phyloP scores from a whole-genome alignment of 2,888 invertebrate species.

The Meganola albula region DNA sequence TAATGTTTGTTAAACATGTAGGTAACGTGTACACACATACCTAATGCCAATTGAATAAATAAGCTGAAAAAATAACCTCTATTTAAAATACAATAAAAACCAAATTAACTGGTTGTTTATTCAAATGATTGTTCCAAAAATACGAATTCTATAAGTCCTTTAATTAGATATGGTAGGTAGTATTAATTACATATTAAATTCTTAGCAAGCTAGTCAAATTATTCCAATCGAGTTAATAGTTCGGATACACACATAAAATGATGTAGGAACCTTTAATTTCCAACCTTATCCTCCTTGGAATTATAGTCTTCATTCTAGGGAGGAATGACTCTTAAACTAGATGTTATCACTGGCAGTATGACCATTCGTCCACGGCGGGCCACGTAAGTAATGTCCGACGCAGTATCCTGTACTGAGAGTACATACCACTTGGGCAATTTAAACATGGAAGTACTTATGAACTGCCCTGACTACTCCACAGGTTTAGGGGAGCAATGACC shows the following conservation, averaged over 20 bases:
- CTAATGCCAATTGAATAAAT: too few relatives aligned
- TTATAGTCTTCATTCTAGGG: conserved; percentile 31
- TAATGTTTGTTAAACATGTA: too few relatives aligned
- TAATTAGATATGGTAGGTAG: too few relatives aligned
- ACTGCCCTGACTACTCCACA: conserved; percentile 72
- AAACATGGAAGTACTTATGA: conserved; percentile 71
- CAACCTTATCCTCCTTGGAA: conserved; percentile 24
- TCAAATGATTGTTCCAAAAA: too few relatives aligned
- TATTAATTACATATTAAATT: too few relatives aligned
- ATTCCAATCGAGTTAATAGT: too few relatives aligned
- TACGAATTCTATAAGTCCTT: too few relatives aligned
- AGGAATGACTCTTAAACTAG: conserved; percentile 42
- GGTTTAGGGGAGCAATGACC: conserved; percentile 78
- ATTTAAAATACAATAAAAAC: too few relatives aligned
- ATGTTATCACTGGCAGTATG: conserved; percentile 46
- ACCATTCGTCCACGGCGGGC: conserved; percentile 44
- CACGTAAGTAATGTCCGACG: conserved; percentile 43
- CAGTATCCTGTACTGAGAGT: conserved; percentile 69
- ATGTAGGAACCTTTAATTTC: conserved; percentile 16
- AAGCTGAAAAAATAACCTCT: too few relatives aligned
- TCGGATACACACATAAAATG: conserved; percentile 16
- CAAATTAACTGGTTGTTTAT: too few relatives aligned
- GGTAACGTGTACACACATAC: too few relatives aligned
- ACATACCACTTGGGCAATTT: conserved; percentile 73
- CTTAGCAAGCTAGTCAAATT: too few relatives aligned